Evolutionary conservation across 2,113 vertebrate genomes (phyloP).

Genomic region (Dipodomys ordii): DNA sequence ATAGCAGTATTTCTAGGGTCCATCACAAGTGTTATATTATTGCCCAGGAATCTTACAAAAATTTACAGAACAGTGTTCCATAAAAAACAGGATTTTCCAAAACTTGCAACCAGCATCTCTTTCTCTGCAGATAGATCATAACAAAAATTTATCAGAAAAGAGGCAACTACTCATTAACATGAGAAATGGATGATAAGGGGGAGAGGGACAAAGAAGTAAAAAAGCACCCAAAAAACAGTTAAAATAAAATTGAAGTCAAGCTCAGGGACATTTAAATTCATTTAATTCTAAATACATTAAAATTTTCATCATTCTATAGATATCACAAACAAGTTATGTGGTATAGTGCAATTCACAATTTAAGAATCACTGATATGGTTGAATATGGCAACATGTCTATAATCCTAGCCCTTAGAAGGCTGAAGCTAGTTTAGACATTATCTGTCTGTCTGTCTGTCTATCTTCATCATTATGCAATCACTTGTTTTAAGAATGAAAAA

Average conservation of each 20-base stretch:
- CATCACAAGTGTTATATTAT: constrained; percentile 86
- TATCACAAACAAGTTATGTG: background rate
- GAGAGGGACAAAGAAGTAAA: background rate
- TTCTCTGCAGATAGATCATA: constrained; percentile 84
- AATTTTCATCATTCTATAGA: constrained; percentile 15
- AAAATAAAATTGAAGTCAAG: constrained; percentile 16
- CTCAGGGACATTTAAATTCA: constrained; percentile 49
- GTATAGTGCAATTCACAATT: background rate
- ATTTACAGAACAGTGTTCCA: constrained; percentile 81
- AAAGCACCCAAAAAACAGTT: constrained; percentile 15
- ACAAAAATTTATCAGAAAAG: constrained; percentile 75
- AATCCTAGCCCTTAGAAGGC: background rate
- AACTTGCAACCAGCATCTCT: constrained; percentile 86
- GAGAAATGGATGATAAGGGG: constrained; percentile 22
- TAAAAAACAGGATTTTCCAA: constrained; percentile 76
- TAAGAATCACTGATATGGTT: background rate
- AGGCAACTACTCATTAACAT: constrained; percentile 42
- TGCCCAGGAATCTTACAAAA: constrained; percentile 79
- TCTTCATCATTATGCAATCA: no score
- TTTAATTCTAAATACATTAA: constrained; percentile 45
- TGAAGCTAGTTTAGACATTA: background rate
- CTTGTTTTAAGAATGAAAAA: constrained; percentile 11
- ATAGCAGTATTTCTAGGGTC: constrained; percentile 90
- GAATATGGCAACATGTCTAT: background rate
- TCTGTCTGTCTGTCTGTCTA: no score